Evolutionary conservation across 2,888 invertebrate species (phyloP).

Genomic region (Autographa gamma): DNA sequence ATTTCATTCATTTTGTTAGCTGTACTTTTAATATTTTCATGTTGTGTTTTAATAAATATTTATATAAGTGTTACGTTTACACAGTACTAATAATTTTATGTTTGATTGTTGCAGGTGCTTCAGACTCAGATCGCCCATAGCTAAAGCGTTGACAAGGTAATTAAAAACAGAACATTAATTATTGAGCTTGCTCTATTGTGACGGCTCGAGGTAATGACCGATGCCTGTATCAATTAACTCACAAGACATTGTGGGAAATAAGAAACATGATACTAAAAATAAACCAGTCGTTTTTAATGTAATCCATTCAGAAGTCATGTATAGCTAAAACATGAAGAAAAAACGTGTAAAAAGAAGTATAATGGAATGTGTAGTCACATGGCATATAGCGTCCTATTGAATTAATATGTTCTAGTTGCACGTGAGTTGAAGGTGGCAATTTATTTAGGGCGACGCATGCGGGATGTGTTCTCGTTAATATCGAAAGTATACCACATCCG

Average conservation of each 20-base stretch:
- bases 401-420: constrained; percentile 41
- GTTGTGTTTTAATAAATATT: background rate
- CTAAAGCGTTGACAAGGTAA: constrained; percentile 72
- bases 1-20: background rate
- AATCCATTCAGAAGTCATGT: constrained; percentile 22
- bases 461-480: constrained; percentile 81
- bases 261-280: constrained; percentile 13
- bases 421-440: constrained; percentile 39
- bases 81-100: constrained; percentile 59
- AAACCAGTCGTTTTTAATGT: constrained; percentile 18
- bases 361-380: constrained; percentile 38
- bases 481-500: constrained; percentile 87
- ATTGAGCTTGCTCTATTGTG: constrained; percentile 54
- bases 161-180: constrained; percentile 64
- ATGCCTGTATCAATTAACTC: constrained; percentile 42
- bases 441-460: constrained; percentile 65
- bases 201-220: constrained; percentile 58
- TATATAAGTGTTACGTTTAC: constrained; percentile 12
- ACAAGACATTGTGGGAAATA: constrained; percentile 18
- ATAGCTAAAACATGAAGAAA: constrained; percentile 17
- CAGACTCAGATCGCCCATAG: constrained; percentile 60
- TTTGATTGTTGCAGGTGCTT: constrained; percentile 72
- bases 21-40: background rate
- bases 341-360: constrained; percentile 8
- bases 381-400: constrained; percentile 33